Percentiles rank a stretch among this genome's conserved stretches.
Evolutionary conservation across 2,888 invertebrate species (phyloP).

Genomic region (Buathra laborator): DNA sequence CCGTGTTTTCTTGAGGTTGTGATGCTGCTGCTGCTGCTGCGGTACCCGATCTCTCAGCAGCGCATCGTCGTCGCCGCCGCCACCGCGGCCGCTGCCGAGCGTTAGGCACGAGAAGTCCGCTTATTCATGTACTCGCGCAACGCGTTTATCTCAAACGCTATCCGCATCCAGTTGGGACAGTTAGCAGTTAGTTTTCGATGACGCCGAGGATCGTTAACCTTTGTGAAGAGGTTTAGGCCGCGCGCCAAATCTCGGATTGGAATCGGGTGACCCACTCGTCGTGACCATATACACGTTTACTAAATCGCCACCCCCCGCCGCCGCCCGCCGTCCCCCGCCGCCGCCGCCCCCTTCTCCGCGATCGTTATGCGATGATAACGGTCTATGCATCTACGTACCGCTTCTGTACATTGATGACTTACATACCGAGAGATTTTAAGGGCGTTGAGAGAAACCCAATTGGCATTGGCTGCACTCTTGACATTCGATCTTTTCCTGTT

Average conservation of each 20-base stretch:
- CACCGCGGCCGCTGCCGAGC: not conserved
- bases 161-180: conserved; percentile 39
- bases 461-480: not conserved
- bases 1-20: conserved; percentile 7
- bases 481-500: conserved; percentile 6
- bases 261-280: conserved; percentile 82
- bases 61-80: conserved; percentile 10
- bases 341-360: conserved; percentile 1
- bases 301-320: not conserved
- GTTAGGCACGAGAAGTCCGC: not conserved
- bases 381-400: not conserved
- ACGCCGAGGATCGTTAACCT: conserved; percentile 83
- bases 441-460: not conserved
- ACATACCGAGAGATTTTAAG: conserved; percentile 3
- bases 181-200: conserved; percentile 64
- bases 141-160: conserved; percentile 41
- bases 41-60: conserved; percentile 16
- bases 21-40: conserved; percentile 18
- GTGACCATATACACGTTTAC: conserved; percentile 46
- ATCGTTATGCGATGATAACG: conserved; percentile 75
- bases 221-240: conserved; percentile 80
- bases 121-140: conserved; percentile 24
- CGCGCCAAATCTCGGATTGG: conserved; percentile 82
- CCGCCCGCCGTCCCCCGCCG: too few species aligned
- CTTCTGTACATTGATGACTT: conserved; percentile 5